phyloP scores from a whole-genome alignment of 2,113 vertebrate species.

The Menidia beryllina region DNA sequence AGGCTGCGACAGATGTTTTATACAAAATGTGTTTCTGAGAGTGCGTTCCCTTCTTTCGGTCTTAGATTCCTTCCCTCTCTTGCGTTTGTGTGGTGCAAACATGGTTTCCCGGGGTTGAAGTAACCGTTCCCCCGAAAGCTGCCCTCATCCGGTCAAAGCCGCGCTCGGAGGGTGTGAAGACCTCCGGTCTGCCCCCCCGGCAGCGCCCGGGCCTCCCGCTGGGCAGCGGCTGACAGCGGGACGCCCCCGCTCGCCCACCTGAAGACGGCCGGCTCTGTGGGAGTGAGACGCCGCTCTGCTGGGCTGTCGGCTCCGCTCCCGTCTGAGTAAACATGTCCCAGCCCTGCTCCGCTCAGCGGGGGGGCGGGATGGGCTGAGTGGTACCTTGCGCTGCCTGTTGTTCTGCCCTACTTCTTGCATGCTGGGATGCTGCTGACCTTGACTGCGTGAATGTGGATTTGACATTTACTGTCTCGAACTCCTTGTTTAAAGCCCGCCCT shows the following conservation, averaged over 20 bases:
- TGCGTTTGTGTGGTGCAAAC: constrained; percentile 16
- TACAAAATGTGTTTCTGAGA: constrained; percentile 46
- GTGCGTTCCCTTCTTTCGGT: constrained; percentile 40
- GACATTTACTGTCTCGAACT: constrained; percentile 44
- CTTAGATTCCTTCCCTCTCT: constrained; percentile 22
- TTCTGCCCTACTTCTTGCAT: constrained; percentile 58
- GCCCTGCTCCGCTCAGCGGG: constrained; percentile 36
- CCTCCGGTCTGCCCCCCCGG: constrained; percentile 18
- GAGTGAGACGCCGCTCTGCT: constrained; percentile 46
- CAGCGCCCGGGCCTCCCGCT: not conserved
- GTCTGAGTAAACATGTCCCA: constrained; percentile 45
- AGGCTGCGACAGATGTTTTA: constrained; percentile 74
- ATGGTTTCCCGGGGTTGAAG: constrained; percentile 26
- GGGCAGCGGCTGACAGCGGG: constrained; percentile 31
- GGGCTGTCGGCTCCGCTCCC: constrained; percentile 59
- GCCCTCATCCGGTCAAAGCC: constrained; percentile 55
- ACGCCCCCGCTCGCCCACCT: constrained; percentile 28
- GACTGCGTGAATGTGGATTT: constrained; percentile 40
- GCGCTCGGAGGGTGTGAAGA: constrained; percentile 26
- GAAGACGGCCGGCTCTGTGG: constrained; percentile 48
- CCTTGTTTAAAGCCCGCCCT: constrained; percentile 33
- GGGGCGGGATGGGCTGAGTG: constrained; percentile 8
- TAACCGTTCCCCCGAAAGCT: constrained; percentile 58
- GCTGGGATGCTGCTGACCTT: constrained; percentile 54
- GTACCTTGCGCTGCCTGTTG: constrained; percentile 55